Evolutionary conservation across 2,113 vertebrate species (phyloP).

Genomic region (Oncorhynchus keta): DNA sequence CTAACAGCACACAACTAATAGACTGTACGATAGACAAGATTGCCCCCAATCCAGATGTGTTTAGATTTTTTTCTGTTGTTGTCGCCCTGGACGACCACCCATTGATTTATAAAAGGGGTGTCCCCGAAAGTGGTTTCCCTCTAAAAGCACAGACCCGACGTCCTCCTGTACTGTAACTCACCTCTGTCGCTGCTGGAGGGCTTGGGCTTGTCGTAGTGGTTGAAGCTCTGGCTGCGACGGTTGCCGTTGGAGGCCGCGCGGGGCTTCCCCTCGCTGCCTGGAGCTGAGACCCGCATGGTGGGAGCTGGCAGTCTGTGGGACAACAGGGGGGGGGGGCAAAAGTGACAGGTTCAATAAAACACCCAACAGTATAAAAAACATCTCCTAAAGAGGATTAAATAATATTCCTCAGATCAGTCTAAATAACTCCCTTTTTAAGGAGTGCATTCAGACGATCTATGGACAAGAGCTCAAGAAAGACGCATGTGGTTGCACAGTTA

Average conservation of each 20-base stretch:
- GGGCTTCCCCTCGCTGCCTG: slow-evolving; percentile 78
- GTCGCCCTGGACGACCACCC: background rate
- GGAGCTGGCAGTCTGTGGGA: slow-evolving; percentile 79
- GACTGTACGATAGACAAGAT: background rate
- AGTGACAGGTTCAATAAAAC: background rate
- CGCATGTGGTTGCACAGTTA: background rate
- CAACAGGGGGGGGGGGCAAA: background rate
- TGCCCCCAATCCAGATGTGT: background rate
- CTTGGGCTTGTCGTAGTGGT: slow-evolving; percentile 82
- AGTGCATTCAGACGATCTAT: no score
- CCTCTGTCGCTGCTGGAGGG: slow-evolving; percentile 76
- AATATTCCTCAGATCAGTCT: background rate
- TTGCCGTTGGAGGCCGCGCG: slow-evolving; percentile 76
- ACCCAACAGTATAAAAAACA: no score
- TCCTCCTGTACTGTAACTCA: slow-evolving; percentile 49
- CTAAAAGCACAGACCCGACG: background rate
- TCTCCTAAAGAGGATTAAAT: background rate
- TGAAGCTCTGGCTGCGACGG: slow-evolving; percentile 87
- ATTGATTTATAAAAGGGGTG: background rate
- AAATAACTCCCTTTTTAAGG: no score
- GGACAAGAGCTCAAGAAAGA: background rate
- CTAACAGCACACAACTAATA: no score
- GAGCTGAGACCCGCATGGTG: slow-evolving; percentile 72
- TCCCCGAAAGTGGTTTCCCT: no score
- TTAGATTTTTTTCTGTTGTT: background rate